Evolutionary conservation across 2,888 invertebrate species (phyloP), one percentile per base, ranked within the genome.

Genomic region (Hirtodrosophila duncani): DNA sequence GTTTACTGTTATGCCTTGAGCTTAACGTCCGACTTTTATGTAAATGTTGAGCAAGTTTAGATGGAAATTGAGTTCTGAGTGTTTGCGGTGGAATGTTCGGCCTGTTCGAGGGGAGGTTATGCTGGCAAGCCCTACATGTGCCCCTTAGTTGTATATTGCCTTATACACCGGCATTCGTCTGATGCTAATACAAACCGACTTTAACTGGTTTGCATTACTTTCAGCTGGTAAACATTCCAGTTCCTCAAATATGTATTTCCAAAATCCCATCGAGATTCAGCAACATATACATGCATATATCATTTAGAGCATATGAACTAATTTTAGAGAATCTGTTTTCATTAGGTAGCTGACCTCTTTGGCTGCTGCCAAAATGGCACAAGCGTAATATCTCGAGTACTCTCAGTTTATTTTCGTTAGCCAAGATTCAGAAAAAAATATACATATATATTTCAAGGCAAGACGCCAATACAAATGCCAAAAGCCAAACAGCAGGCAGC

Each of bases 361-460:
- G 9, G 26, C 9, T 8, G 10, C 33, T 33, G 34, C 31, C 13
- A 13, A 24, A 18, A 36, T 37, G 14, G 21, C 11, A 16, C 29
- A 20, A 11, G 11, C 18, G 27, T 17, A 30, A 37, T 21, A 13
- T 18, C 17, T 21, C 24, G 24, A 46, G 27, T 34, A 18, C 14
- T 24, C 31, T 9, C 23, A 29, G 36, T 45, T 38, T 59, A 38
- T 45, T 44, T 56, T 44, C 13, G 41, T 16, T 8, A 6, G 8
- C 18, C 4, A 10, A 21, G 24, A 31, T 11, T 31, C 21, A 9
- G 18, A 41, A 18, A 20, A 29, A 6, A 50, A 55, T 6, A 20
- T 27, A 5, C 27, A 27, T 8, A 68, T 58, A 50, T 42, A 45
- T 67, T 74, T 74, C 62, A 71, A 67, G 64, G 67, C 69, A 50